Evolutionary conservation across 2,888 invertebrate genomes (phyloP), one percentile per base, ranked within the genome.

Genomic region (Hirtodrosophila duncani): DNA sequence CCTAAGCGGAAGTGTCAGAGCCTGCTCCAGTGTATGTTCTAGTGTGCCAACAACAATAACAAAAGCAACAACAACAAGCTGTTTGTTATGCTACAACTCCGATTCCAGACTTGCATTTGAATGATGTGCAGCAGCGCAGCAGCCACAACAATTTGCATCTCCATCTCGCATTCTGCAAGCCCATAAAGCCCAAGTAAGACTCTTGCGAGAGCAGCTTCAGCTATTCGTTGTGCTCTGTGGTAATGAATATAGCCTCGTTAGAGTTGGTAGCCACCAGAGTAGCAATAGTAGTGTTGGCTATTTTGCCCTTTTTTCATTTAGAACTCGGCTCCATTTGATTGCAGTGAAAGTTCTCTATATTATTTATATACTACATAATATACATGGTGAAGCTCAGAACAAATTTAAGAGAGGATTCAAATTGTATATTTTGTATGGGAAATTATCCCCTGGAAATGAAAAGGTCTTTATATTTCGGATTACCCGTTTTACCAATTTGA

Each of bases 1-100:
- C 67, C 59, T 41, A 50, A 70, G 59, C 78, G 72, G 72, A 72
- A 78, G 72, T 78, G 70, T 74, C 72, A 70, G 57, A 70, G 63
- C 49, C 63, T 74, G 67, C 56, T 59, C 51, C 55, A 58, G 57
- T 69, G 67, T 69, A 70, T 67, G 53, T 58, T 67, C 70, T 67
- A 69, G 68, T 69, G 61, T 53, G 43, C 48, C 45, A 42, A 29
- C 53, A 48, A 13, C 49, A 52, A 39, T 21, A 33, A 4, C 45
- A 53, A 20, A 24, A 48, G 13, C 31, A 63, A 23, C 49, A 57
- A 67, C 56, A 68, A 38, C 50, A 74, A 74, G 69, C 67, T 72
- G 78, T 58, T 77, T 69, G 67, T 55, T 69, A 57, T 64, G 78
- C 62, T 62, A n/a, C n/a, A n/a, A n/a, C n/a, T n/a, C n/a, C n/a